Conservation (phyloP, 2,113 vertebrate genomes). For the Hippocampus zosterae region DNA sequence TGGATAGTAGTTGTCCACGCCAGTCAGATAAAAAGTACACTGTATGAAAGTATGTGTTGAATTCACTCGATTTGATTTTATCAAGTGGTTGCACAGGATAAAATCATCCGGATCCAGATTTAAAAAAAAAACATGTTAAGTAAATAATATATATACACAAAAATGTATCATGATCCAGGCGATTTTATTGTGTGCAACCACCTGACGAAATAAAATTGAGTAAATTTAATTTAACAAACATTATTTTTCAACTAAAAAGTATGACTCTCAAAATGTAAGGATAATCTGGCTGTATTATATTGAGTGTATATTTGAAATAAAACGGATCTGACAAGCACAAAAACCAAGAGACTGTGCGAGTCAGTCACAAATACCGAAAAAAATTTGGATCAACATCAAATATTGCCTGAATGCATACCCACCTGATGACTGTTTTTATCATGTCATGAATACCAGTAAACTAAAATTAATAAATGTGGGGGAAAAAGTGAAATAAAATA, state of each 20-base stretch:
- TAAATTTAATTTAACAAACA: too few relatives aligned
- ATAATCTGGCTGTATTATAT: slow-evolving; percentile 30
- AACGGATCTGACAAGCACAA: slow-evolving; percentile 27
- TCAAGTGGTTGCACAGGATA: too few relatives aligned
- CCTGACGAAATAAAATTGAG: too few relatives aligned
- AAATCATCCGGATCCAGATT: too few relatives aligned
- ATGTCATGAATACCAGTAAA: neutral
- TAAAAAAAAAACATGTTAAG: too few relatives aligned
- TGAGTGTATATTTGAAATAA: slow-evolving; percentile 28
- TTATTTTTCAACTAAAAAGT: slow-evolving; percentile 1
- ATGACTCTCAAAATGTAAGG: slow-evolving; percentile 34
- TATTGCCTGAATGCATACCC: neutral
- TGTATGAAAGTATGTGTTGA: too few relatives aligned
- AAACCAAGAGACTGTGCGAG: neutral
- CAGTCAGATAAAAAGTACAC: neutral
- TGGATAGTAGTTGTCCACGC: neutral
- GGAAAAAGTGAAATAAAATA: neutral
- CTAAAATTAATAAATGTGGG: neutral
- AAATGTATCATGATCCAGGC: too few relatives aligned
- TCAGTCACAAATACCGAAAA: neutral
- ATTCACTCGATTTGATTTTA: too few relatives aligned
- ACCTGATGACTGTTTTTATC: neutral
- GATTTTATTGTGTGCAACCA: too few relatives aligned
- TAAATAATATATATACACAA: too few relatives aligned
- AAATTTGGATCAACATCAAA: neutral